Base-by-base conservation (phyloP, 2,113 vertebrate genomes). In the Trochalopteron elliotii region DNA sequence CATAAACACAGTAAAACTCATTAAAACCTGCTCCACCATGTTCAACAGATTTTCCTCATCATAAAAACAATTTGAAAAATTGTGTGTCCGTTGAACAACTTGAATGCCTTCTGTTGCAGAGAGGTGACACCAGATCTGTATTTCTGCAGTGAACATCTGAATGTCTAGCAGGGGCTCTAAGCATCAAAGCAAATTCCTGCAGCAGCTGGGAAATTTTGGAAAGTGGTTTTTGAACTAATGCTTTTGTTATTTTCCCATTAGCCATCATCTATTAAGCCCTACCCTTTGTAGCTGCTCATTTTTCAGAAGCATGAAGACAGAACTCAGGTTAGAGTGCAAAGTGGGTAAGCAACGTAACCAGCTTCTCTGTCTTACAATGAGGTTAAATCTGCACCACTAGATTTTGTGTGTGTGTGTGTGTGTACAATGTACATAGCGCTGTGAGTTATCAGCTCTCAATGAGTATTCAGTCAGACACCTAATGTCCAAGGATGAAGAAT, bases 1-100 rank as follows among this genome's bases (percentile, higher is more conserved):
- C 14, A 33, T 45, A 21, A 49, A 71, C 15, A 5, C 1, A 2
- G 7, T 42, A 47, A 64, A 63, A 49, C 13, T 55, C 2, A 0
- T 30, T 52, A 64, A 56, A 68, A 56, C 7, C 9, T 44, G 12
- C 15, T 69, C 10, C 5, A 27, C 27, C 30, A 3, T 6, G 7
- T 72, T 60, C 12, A 80, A n/a, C 5, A 30, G 31, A n/a, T n/a
- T 42, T 63, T n/a, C 9, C 16, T 70, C 1, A 0, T 40, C 22
- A 53, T 28, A 72, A 93, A 77, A 77, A 5, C 8, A 13, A 4
- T 10, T 39, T 31, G 24, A 69, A 65, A 93, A 81, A 25, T 6
- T 5, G 7, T 12, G 10, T 25, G 17, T 25, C 24, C 71, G 12
- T 31, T 27, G 12, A 16, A 74, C 8, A 37, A 49, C 12, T 69